These are phyloP conservation scores for Lithosia quadra DNA, from an alignment of 2,888 invertebrate genomes.

Conservation along the genomic window DNA sequence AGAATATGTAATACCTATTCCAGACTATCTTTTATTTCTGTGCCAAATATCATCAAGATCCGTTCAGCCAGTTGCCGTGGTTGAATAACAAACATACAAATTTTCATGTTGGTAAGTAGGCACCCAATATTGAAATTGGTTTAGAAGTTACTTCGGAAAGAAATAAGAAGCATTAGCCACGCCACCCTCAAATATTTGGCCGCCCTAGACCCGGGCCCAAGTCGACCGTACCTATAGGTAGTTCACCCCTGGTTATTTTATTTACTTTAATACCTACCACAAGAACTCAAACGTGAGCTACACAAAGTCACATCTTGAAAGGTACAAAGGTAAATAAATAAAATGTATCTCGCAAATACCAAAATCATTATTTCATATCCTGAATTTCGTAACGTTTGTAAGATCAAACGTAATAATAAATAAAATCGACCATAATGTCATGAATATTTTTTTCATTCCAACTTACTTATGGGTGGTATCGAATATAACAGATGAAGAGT, in stretches of 20 bases:
- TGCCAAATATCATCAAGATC: no score
- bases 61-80: no score
- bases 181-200: background rate
- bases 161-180: background rate
- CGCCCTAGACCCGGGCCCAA: background rate
- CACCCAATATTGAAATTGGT: background rate
- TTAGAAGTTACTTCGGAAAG: background rate
- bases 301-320: background rate
- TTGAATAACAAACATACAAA: background rate
- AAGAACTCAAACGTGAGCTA: background rate
- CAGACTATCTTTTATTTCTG: no score
- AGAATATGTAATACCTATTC: no score
- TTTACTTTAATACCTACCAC: background rate
- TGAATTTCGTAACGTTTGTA: background rate
- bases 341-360: background rate
- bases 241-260: background rate
- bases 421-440: background rate
- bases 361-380: background rate
- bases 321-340: constrained; percentile 2
- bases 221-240: background rate
- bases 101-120: background rate
- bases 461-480: background rate
- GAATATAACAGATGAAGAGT: background rate
- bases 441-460: background rate
- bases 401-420: background rate